A percentile compares a stretch with the other conserved stretches of the same genome.
phyloP scores from a whole-genome alignment of 2,113 vertebrate species.

The Osmerus mordax region DNA sequence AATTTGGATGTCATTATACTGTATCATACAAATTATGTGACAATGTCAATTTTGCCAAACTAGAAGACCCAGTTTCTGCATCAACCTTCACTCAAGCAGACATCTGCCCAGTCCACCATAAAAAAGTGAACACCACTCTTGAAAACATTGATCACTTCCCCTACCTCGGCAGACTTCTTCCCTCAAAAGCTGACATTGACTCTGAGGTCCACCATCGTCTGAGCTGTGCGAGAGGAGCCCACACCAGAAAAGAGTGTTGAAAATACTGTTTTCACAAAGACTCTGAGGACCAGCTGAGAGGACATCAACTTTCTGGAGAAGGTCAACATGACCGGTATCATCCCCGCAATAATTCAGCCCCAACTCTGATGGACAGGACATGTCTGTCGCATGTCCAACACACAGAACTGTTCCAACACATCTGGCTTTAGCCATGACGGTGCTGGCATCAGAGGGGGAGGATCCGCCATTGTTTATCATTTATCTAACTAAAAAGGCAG shows the following conservation, averaged over 20 bases:
- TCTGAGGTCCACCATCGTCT: slow-evolving; percentile 6
- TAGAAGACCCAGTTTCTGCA: slow-evolving; percentile 14
- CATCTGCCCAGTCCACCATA: background rate
- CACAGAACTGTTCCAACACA: no score
- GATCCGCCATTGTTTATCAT: no score
- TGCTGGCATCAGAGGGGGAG: no score
- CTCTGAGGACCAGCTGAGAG: background rate
- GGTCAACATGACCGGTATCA: background rate
- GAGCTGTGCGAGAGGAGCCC: slow-evolving; percentile 7
- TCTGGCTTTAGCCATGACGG: no score
- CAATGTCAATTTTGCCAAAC: no score
- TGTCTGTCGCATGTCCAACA: background rate
- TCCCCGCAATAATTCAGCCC: background rate
- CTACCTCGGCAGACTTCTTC: slow-evolving; percentile 10
- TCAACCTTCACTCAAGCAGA: background rate
- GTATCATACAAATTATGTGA: no score
- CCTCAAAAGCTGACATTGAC: slow-evolving; percentile 20
- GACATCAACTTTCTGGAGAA: background rate
- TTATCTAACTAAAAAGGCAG: no score
- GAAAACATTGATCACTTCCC: slow-evolving; percentile 20
- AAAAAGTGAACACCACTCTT: background rate
- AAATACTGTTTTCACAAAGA: background rate
- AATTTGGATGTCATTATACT: no score
- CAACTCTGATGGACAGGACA: background rate
- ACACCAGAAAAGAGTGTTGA: background rate